These are phyloP conservation scores for Drosophila multiciliata DNA, from an alignment of 2,888 invertebrate genomes.

Conservation along the genomic window DNA sequence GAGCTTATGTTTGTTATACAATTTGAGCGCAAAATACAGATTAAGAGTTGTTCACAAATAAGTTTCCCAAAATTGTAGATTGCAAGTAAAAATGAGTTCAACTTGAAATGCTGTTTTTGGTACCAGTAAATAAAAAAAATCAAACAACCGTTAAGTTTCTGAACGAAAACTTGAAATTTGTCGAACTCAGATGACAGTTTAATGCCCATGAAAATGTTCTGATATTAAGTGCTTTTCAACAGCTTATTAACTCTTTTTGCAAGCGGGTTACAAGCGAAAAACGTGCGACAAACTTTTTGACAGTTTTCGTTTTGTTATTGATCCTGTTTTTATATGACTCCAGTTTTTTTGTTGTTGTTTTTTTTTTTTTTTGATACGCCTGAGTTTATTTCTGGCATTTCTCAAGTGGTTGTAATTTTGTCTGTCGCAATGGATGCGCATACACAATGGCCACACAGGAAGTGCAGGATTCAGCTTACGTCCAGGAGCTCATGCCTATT, in stretches of 20 bases:
- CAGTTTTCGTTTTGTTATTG: conserved; percentile 34
- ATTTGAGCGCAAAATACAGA: not conserved
- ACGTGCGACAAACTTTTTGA: conserved; percentile 3
- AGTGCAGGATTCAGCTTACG: conserved; percentile 34
- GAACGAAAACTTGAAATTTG: not conserved
- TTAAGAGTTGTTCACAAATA: not conserved
- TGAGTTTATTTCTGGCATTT: conserved; percentile 36
- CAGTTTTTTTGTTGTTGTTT: not conserved
- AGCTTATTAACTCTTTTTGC: not conserved
- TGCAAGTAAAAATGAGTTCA: not conserved
- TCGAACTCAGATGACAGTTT: not conserved
- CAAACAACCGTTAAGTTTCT: not conserved
- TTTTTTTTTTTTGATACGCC: conserved; percentile 14
- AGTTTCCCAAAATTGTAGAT: not conserved
- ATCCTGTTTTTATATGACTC: conserved; percentile 31
- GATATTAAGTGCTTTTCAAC: not conserved
- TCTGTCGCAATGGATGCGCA: conserved; percentile 4
- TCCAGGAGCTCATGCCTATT: conserved; percentile 33
- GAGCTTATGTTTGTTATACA: not conserved
- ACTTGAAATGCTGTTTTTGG: not conserved
- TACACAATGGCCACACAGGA: conserved; percentile 41
- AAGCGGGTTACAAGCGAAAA: not conserved
- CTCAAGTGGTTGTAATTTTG: conserved; percentile 24
- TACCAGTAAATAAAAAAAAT: too few species aligned
- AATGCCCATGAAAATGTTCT: not conserved